Conservation (phyloP, 2,888 invertebrate genomes). For the Pelosia muscerda region DNA sequence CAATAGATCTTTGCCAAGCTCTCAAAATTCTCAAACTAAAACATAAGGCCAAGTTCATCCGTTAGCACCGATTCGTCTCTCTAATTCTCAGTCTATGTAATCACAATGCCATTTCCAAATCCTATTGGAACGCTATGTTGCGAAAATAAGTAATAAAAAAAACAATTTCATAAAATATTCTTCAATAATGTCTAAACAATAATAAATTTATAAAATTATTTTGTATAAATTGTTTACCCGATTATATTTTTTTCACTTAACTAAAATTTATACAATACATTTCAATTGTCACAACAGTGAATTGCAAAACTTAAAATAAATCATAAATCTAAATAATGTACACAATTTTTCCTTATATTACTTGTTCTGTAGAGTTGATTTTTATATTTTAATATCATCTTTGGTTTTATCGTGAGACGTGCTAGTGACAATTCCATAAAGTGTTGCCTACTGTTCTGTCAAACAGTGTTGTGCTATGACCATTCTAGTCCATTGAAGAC, state of each 20-base stretch:
- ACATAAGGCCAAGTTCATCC: constrained; percentile 47
- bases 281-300: constrained; percentile 57
- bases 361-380: constrained; percentile 62
- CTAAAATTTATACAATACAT: constrained; percentile 36
- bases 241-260: constrained; percentile 44
- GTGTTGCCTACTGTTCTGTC: not conserved
- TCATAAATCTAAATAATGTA: constrained; percentile 49
- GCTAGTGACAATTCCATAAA: constrained; percentile 39
- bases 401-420: constrained; percentile 73
- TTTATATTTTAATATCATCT: constrained; percentile 78
- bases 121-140: constrained; percentile 36
- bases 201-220: constrained; percentile 50
- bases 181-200: constrained; percentile 52
- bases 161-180: constrained; percentile 52
- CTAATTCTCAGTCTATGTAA: constrained; percentile 63
- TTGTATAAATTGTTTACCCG: constrained; percentile 45
- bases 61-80: constrained; percentile 58
- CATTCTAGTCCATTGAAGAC: too few relatives aligned
- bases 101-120: constrained; percentile 54
- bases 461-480: not conserved
- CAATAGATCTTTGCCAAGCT: constrained; percentile 33
- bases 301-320: constrained; percentile 49
- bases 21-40: constrained; percentile 38
- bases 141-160: constrained; percentile 42
- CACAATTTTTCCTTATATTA: constrained; percentile 56